Evolutionary conservation across 2,888 invertebrate genomes (phyloP).

Genomic region (Acrobasis suavella): DNA sequence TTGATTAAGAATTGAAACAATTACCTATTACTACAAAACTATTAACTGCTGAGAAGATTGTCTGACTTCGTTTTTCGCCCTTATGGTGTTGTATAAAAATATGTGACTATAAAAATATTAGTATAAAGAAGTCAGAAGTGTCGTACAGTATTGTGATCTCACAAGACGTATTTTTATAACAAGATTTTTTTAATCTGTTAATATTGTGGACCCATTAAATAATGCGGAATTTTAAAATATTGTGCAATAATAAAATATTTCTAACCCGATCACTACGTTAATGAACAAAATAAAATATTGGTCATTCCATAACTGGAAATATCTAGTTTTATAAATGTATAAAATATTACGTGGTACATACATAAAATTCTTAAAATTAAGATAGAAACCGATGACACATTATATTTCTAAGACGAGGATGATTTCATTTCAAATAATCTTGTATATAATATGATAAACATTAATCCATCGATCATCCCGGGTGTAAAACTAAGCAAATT

Average conservation of each 20-base stretch:
- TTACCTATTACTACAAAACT: too few relatives aligned
- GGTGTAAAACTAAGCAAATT: conserved; percentile 9
- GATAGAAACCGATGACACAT: neutral
- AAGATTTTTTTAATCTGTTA: neutral
- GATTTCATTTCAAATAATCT: neutral
- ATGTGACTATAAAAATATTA: too few relatives aligned
- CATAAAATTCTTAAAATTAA: neutral
- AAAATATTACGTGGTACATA: too few relatives aligned
- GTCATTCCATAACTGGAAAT: neutral
- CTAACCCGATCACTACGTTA: neutral
- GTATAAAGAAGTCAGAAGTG: too few relatives aligned
- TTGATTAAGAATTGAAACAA: too few relatives aligned
- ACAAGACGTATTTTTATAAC: too few relatives aligned
- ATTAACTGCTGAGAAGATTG: too few relatives aligned
- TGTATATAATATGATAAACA: neutral
- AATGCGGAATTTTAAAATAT: neutral
- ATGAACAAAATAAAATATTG: neutral
- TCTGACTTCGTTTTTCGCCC: too few relatives aligned
- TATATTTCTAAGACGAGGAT: neutral
- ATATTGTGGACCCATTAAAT: neutral
- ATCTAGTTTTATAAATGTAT: neutral
- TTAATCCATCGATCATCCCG: conserved; percentile 4
- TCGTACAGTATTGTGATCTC: too few relatives aligned
- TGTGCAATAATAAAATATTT: neutral
- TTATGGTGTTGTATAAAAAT: too few relatives aligned